A percentile compares a stretch with the other conserved stretches of the same genome.
Evolutionary conservation across 1,140 invertebrate genomes (phyloP).

Genomic region (Drosophila equinoxialis): DNA sequence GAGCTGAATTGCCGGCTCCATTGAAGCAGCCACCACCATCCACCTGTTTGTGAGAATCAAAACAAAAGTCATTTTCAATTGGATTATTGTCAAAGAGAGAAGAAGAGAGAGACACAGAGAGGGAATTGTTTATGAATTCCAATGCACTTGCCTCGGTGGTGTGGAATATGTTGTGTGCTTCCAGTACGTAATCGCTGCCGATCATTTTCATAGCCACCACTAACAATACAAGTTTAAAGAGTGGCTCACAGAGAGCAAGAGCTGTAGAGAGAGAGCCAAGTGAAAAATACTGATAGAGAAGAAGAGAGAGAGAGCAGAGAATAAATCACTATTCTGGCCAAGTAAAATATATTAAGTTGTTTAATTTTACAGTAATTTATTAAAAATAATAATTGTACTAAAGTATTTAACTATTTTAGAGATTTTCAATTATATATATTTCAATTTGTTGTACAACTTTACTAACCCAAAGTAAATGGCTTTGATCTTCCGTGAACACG

Average conservation of each 20-base stretch:
- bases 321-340: not conserved
- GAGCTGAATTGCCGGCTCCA: constrained; percentile 90
- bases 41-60: constrained; percentile 84
- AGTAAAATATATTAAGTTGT: not conserved
- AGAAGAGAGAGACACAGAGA: not conserved
- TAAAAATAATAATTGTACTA: not conserved
- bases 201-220: constrained; percentile 86
- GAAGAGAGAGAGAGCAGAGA: constrained; percentile 3
- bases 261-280: constrained; percentile 22
- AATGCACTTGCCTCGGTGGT: constrained; percentile 89
- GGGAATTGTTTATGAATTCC: constrained; percentile 13
- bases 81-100: constrained; percentile 9
- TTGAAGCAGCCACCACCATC: constrained; percentile 91
- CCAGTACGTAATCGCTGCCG: constrained; percentile 92
- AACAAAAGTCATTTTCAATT: constrained; percentile 43
- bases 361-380: not conserved
- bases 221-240: constrained; percentile 46
- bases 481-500: constrained; percentile 56
- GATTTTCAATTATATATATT: not conserved
- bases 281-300: not conserved
- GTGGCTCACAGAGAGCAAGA: constrained; percentile 27
- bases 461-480: constrained; percentile 12
- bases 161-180: constrained; percentile 94
- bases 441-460: not conserved
- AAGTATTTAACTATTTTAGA: not conserved